Evolutionary conservation across 2,888 invertebrate species (phyloP).

Genomic region (Cheiracanthium punctorium): DNA sequence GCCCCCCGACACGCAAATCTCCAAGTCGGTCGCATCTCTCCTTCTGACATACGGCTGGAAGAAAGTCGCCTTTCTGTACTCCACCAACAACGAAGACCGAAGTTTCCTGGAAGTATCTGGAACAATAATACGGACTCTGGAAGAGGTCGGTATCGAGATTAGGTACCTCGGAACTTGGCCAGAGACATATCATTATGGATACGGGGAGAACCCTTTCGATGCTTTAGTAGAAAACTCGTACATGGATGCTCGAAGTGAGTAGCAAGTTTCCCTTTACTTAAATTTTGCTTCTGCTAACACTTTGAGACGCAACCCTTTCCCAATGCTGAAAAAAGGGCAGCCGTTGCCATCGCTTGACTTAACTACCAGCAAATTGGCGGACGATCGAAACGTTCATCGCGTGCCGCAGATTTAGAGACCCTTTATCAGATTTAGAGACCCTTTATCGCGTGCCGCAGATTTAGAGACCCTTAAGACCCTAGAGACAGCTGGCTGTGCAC

Average conservation of each 20-base stretch:
- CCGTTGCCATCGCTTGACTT: no score
- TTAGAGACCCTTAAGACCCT: no score
- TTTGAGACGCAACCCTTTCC: no score
- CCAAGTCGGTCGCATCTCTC: conserved; percentile 91
- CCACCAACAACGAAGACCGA: conserved; percentile 85
- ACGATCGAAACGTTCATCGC: no score
- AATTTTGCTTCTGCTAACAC: no score
- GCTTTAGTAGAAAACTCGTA: conserved; percentile 88
- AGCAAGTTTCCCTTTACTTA: not conserved
- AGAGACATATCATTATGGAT: conserved; percentile 87
- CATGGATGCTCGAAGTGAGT: conserved; percentile 91
- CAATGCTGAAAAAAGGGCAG: no score
- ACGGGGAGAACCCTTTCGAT: conserved; percentile 89
- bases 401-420: no score
- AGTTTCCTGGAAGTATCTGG: conserved; percentile 85
- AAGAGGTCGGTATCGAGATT: conserved; percentile 83
- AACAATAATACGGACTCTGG: conserved; percentile 85
- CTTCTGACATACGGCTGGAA: conserved; percentile 92
- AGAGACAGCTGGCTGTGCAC: no score
- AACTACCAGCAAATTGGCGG: no score
- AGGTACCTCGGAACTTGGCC: conserved; percentile 82
- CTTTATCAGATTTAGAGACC: no score
- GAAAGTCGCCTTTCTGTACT: conserved; percentile 88
- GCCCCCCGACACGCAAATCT: conserved; percentile 94
- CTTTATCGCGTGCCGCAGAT: no score